phyloP scores from a whole-genome alignment of 2,797 vertebrate species.

The Alosa sapidissima region DNA sequence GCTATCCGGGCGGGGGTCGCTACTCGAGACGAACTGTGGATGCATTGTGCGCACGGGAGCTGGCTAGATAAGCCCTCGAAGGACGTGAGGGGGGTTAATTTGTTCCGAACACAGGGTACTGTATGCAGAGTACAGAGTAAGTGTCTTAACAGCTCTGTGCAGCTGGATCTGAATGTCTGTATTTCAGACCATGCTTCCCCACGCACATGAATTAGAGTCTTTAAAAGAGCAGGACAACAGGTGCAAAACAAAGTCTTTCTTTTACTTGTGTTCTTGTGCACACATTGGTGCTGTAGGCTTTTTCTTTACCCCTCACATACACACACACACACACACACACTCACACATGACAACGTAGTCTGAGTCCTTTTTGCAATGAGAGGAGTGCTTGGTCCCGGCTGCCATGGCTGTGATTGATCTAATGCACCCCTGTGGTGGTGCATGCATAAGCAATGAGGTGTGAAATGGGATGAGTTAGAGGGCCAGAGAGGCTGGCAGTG shows the following conservation, averaged over 20 bases:
- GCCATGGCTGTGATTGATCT: slow-evolving; percentile 13
- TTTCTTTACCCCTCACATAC: too few relatives aligned
- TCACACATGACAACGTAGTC: background rate
- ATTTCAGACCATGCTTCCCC: background rate
- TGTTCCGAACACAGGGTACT: background rate
- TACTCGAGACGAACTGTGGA: background rate
- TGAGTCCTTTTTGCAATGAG: background rate
- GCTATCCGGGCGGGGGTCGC: background rate
- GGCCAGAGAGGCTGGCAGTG: background rate
- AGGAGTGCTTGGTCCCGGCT: background rate
- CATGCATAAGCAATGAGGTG: slow-evolving; percentile 15
- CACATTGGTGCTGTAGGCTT: too few relatives aligned
- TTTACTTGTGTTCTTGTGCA: too few relatives aligned
- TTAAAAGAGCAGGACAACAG: background rate
- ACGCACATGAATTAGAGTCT: background rate
- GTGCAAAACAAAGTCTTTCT: background rate
- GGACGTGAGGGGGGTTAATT: slow-evolving; percentile 13
- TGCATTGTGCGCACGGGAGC: background rate
- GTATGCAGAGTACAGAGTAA: background rate
- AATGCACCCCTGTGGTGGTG: slow-evolving; percentile 16
- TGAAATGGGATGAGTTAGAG: slow-evolving; percentile 24
- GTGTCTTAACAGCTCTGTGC: background rate
- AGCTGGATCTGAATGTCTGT: background rate
- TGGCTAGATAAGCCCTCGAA: background rate
- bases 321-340: background rate